Percentiles rank a stretch among this genome's conserved stretches.
phyloP scores from a whole-genome alignment of 92 coral and sea anemone species.

The Phymanthus crucifer region DNA sequence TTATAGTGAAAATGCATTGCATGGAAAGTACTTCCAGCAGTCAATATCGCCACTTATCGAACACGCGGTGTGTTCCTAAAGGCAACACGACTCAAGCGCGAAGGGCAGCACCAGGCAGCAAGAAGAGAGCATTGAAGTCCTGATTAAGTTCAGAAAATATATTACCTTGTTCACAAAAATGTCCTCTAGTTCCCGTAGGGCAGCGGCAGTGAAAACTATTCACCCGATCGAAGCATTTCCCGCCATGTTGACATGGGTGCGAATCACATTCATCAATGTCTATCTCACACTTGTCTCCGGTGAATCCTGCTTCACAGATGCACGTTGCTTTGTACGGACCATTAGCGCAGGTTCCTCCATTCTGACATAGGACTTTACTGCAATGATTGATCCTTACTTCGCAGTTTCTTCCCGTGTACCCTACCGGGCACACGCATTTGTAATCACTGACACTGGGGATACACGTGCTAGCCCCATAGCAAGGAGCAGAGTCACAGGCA shows the following conservation, averaged over 20 bases:
- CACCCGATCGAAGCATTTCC: constrained; percentile 66
- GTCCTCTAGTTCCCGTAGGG: constrained; percentile 79
- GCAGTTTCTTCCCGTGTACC: constrained; percentile 74
- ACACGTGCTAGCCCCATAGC: constrained; percentile 82
- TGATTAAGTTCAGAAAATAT: background rate
- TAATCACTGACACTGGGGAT: constrained; percentile 52
- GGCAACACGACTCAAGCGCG: too few species aligned
- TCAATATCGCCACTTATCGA: too few species aligned
- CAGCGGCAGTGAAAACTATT: constrained; percentile 76
- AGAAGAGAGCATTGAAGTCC: too few species aligned
- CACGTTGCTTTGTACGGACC: constrained; percentile 64
- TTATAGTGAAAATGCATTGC: too few species aligned
- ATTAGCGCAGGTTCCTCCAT: constrained; percentile 83
- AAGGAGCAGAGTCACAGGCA: constrained; percentile 88
- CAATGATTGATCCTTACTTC: constrained; percentile 77
- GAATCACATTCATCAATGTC: constrained; percentile 83
- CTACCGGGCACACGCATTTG: constrained; percentile 67
- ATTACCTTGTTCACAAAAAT: constrained; percentile 82
- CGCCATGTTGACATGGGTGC: constrained; percentile 84
- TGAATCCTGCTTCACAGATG: constrained; percentile 69
- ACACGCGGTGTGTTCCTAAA: too few species aligned
- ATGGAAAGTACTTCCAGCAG: too few species aligned
- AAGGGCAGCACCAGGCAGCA: too few species aligned
- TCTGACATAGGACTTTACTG: constrained; percentile 51
- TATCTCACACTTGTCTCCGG: constrained; percentile 67